Percentiles rank a stretch among this genome's conserved stretches.
Conservation (phyloP, 2,113 vertebrate genomes). For the Urocitellus parryii region DNA sequence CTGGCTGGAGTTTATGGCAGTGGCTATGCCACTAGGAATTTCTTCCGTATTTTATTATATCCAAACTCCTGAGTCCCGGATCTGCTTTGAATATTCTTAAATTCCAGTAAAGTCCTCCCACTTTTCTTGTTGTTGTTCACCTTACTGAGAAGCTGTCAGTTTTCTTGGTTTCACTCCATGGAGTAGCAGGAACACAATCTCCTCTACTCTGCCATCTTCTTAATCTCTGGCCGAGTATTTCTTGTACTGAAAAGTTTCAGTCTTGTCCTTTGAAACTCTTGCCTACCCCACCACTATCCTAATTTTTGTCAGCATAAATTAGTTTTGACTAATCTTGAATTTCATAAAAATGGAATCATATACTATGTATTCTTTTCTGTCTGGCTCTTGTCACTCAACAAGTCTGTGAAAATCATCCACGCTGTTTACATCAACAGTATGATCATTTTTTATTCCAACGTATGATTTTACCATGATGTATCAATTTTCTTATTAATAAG, state of each 20-base stretch:
- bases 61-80: too few species aligned
- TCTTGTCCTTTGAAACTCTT: neutral
- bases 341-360: neutral
- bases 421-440: neutral
- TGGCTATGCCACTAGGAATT: too few species aligned
- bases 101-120: too few species aligned
- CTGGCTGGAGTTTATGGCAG: too few species aligned
- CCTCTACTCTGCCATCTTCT: too few species aligned
- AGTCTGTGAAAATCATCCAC: neutral
- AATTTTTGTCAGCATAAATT: neutral
- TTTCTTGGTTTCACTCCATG: too few species aligned
- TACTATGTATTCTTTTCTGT: neutral
- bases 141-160: too few species aligned
- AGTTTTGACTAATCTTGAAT: neutral
- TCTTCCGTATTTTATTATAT: too few species aligned
- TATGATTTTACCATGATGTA: neutral
- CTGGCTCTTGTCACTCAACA: constrained; percentile 5
- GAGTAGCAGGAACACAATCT: too few species aligned
- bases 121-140: too few species aligned
- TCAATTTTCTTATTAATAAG: neutral
- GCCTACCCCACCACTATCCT: neutral
- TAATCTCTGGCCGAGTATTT: neutral
- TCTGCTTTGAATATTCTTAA: too few species aligned
- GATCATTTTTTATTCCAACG: neutral
- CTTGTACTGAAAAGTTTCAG: neutral